Percentiles rank a stretch among this genome's conserved stretches.
phyloP scores from a whole-genome alignment of 2,113 vertebrate species.

The Ceyx melanurus region DNA sequence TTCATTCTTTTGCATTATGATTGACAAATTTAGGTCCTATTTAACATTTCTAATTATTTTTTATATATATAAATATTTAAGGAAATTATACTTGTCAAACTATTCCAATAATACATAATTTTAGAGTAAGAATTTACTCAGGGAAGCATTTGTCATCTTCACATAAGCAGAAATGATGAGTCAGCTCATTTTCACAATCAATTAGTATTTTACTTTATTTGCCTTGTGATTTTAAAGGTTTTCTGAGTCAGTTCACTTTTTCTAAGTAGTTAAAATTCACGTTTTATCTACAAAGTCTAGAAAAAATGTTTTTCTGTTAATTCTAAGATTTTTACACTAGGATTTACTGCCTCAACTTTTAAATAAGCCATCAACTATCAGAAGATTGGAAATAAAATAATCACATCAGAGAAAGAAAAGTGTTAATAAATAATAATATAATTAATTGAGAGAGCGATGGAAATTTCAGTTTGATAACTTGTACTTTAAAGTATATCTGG shows the following conservation, averaged over 20 bases:
- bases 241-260: neutral
- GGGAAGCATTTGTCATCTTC: neutral
- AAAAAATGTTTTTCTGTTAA: neutral
- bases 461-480: neutral
- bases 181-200: neutral
- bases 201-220: neutral
- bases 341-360: neutral
- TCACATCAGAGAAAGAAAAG: neutral
- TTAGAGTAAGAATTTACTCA: constrained; percentile 1
- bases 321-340: neutral
- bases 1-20: constrained; percentile 5
- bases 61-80: neutral
- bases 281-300: neutral
- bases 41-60: constrained; percentile 38
- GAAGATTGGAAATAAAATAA: neutral
- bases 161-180: neutral
- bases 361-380: neutral
- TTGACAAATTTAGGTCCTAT: constrained; percentile 33
- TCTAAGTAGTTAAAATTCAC: neutral
- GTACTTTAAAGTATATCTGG: neutral
- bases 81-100: constrained; percentile 33
- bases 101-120: constrained; percentile 14
- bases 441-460: neutral
- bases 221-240: neutral
- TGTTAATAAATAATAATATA: neutral